Evolutionary conservation across 2,888 invertebrate genomes (phyloP).

Genomic region (Pterostichus niger): DNA sequence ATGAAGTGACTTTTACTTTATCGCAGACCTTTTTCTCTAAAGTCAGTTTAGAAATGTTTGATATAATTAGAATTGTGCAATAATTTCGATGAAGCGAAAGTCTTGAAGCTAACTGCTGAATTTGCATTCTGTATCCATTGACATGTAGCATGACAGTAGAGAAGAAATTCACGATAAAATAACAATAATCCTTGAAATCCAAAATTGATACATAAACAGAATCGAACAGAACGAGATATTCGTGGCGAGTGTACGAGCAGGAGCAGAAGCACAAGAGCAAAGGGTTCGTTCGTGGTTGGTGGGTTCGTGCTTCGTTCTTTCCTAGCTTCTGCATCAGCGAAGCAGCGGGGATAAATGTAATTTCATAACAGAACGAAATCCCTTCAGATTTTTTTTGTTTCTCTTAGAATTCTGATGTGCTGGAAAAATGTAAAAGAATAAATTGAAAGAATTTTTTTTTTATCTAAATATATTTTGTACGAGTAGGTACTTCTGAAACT

Average conservation of each 20-base stretch:
- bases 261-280: background rate
- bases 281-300: background rate
- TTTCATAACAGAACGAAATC: slow-evolving; percentile 63
- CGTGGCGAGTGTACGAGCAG: background rate
- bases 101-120: slow-evolving; percentile 17
- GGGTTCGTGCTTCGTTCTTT: too few species aligned
- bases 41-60: too few species aligned
- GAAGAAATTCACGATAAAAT: slow-evolving; percentile 61
- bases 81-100: background rate
- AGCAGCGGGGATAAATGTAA: slow-evolving; percentile 61
- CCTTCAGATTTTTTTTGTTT: slow-evolving; percentile 61
- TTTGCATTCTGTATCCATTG: slow-evolving; percentile 35
- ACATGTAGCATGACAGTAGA: slow-evolving; percentile 7
- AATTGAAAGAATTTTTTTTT: slow-evolving; percentile 48
- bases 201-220: slow-evolving; percentile 63
- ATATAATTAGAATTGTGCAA: too few species aligned
- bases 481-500: background rate
- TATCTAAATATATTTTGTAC: slow-evolving; percentile 49
- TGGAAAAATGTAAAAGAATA: slow-evolving; percentile 54
- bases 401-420: slow-evolving; percentile 51
- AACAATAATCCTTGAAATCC: slow-evolving; percentile 62
- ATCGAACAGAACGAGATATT: slow-evolving; percentile 1
- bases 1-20: background rate
- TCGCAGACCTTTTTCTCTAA: too few species aligned
- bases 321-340: slow-evolving; percentile 52